Conservation (phyloP, 1,140 invertebrate species). For the Atta cephalotes region DNA sequence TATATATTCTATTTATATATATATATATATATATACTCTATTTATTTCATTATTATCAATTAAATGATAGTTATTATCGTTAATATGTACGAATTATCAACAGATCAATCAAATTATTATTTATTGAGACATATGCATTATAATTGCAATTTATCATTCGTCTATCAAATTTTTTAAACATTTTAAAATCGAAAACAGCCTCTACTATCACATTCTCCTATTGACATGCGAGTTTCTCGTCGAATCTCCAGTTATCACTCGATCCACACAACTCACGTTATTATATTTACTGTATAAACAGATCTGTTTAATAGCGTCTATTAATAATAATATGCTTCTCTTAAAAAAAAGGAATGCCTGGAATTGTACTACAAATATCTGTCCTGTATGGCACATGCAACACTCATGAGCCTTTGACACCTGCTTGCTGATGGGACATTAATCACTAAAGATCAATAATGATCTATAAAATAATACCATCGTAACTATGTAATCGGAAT, state of each 20-base stretch:
- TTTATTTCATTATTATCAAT: background rate
- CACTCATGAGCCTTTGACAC: constrained; percentile 83
- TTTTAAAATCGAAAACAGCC: background rate
- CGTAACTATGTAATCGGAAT: constrained; percentile 70
- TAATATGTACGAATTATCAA: background rate
- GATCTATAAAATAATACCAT: constrained; percentile 64
- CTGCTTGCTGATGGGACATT: constrained; percentile 84
- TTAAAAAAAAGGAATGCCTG: constrained; percentile 78
- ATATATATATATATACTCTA: too few relatives aligned
- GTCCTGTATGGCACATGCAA: constrained; percentile 80
- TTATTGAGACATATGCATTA: background rate
- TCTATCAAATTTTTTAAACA: background rate
- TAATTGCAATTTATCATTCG: background rate
- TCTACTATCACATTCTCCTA: background rate
- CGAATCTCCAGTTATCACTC: constrained; percentile 27
- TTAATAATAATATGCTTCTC: constrained; percentile 75
- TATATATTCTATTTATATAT: background rate
- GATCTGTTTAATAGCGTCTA: constrained; percentile 60
- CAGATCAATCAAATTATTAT: background rate
- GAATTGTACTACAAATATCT: constrained; percentile 80
- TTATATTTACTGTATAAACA: constrained; percentile 40
- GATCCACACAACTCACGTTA: constrained; percentile 16
- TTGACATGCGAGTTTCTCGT: constrained; percentile 10
- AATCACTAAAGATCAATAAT: constrained; percentile 79
- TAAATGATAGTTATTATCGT: background rate